Base-by-base conservation (phyloP, 2,797 vertebrate species). In the Danio jaintianensis region DNA sequence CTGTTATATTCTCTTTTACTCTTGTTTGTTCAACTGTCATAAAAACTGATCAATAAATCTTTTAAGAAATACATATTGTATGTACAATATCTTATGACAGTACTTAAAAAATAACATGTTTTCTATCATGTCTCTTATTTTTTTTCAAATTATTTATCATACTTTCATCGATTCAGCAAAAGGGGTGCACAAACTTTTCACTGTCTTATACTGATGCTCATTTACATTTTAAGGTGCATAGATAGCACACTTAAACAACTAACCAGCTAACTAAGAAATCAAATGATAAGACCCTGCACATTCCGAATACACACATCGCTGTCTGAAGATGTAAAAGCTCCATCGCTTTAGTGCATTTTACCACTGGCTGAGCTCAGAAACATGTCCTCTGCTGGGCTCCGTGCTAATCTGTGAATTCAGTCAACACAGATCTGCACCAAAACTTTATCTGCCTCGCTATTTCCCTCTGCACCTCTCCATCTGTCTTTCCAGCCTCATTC, bases 401-500 rank as follows among this genome's bases (percentile, higher is more conserved):
- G 50, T 50, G 22, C n/a, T 43, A 62, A 78, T 73, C 40, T 68
- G 16, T 18, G 56, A 67, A 79, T 83, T 50, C 62, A 78, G 47
- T 75, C 66, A 62, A 63, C 64, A 38, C 69, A 40, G 52, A 71
- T 78, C 59, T 47, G 16, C 58, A 58, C 55, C 73, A 62, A 29
- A 68, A 76, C 56, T 68, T 70, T 76, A 62, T 71, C 80, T 78
- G 48, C 68, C 55, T 56, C 22, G 56, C 59, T 47, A 68, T 78
- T 53, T 79, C 84, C 67, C 82, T 18, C 4, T 18, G 50, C 71
- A 75, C 67, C 50, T 78, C 73, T 85, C 78, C 75, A 81, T 79
- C 79, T 76, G 79, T 76, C 71, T 74, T 79, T 78, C 45, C 62
- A 82, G 70, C 73, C 82, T 85, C 79, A 56, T 80, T 85, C 81